phyloP scores from a whole-genome alignment of 2,113 vertebrate species.

The Argyrosomus japonicus region DNA sequence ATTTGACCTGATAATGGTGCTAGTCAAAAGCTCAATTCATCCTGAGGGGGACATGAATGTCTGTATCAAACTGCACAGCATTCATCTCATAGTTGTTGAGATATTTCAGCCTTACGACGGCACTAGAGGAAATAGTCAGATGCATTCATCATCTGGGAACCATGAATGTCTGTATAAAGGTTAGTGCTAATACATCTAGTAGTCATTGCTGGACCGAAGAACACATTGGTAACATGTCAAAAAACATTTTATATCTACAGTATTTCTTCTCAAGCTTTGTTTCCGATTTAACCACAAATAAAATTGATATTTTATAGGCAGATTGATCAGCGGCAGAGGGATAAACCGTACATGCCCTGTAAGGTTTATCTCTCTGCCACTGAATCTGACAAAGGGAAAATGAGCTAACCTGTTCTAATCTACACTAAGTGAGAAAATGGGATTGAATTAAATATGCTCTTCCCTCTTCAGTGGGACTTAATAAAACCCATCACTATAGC shows the following conservation, averaged over 20 bases:
- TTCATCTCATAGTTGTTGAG: background rate
- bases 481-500: slow-evolving; percentile 67
- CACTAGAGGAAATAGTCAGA: background rate
- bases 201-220: background rate
- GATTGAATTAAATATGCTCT: slow-evolving; percentile 67
- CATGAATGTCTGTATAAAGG: background rate
- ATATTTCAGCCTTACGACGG: background rate
- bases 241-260: background rate
- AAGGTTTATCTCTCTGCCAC: background rate
- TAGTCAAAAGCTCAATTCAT: background rate
- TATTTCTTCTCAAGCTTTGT: background rate
- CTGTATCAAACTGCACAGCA: background rate
- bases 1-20: background rate
- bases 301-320: too few relatives aligned
- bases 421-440: slow-evolving; percentile 54
- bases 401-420: slow-evolving; percentile 59
- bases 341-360: background rate
- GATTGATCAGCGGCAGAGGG: too few relatives aligned
- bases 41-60: background rate
- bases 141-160: background rate
- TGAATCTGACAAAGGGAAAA: slow-evolving; percentile 37
- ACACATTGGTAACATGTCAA: too few relatives aligned
- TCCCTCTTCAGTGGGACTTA: slow-evolving; percentile 69
- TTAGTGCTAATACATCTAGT: background rate
- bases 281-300: slow-evolving; percentile 4